Evolutionary conservation across 2,888 invertebrate genomes (phyloP).

Genomic region (Apamea monoglypha): DNA sequence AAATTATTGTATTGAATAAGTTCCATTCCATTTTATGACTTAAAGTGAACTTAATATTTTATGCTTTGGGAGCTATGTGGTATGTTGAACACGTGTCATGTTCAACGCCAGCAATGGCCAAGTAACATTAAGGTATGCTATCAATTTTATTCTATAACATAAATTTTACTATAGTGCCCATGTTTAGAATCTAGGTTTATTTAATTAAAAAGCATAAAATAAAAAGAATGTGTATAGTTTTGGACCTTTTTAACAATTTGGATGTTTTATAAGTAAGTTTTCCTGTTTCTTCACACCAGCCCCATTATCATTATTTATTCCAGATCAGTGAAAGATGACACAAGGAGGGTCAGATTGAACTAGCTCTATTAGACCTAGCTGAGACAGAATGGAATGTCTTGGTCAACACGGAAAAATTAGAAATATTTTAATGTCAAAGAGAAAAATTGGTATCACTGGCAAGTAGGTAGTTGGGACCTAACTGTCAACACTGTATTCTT

Average conservation of each 20-base stretch:
- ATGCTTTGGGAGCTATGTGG: neutral
- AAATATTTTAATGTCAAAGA: neutral
- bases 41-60: constrained; percentile 2
- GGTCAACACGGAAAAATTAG: neutral
- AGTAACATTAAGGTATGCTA: constrained; percentile 25
- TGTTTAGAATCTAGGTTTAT: constrained; percentile 38
- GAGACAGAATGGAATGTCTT: neutral
- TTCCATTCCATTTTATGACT: constrained; percentile 5
- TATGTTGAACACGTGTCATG: constrained; percentile 6
- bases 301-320: constrained; percentile 10
- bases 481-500: neutral
- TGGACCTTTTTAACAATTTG: neutral
- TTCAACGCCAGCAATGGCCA: constrained; percentile 11
- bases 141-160: constrained; percentile 4
- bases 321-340: neutral
- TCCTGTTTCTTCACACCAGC: neutral
- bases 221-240: constrained; percentile 18
- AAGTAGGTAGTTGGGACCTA: neutral
- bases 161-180: constrained; percentile 9
- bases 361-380: neutral
- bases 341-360: neutral
- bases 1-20: constrained; percentile 19
- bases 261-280: neutral
- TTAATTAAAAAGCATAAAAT: constrained; percentile 21
- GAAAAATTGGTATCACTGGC: neutral